phyloP scores from a whole-genome alignment of 2,888 invertebrate genomes.

The Ochropacha duplaris region DNA sequence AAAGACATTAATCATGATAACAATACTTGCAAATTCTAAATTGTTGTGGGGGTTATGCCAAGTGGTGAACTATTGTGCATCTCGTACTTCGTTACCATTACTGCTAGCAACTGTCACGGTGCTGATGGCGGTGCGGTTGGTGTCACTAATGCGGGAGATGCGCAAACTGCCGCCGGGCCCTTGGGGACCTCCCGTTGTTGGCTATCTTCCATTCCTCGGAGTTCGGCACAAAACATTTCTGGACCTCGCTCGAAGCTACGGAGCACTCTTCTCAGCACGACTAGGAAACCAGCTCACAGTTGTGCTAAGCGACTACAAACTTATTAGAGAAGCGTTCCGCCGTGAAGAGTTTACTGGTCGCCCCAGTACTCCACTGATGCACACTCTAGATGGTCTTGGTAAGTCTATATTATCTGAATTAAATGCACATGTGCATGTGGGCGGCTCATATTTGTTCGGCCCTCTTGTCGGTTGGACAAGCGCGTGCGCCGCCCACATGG shows the following conservation, averaged over 20 bases:
- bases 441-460: constrained; percentile 45
- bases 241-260: constrained; percentile 90
- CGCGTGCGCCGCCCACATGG: constrained; percentile 61
- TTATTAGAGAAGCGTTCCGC: constrained; percentile 93
- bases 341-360: constrained; percentile 94
- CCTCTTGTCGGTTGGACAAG: constrained; percentile 43
- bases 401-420: constrained; percentile 67
- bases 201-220: constrained; percentile 92
- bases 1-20: constrained; percentile 58
- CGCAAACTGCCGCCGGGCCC: constrained; percentile 92
- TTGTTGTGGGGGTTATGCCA: constrained; percentile 80
- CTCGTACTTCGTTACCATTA: constrained; percentile 65
- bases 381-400: constrained; percentile 95
- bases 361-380: constrained; percentile 93
- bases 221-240: constrained; percentile 90
- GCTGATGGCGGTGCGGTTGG: constrained; percentile 74
- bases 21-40: constrained; percentile 72
- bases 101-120: constrained; percentile 75
- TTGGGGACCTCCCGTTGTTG: constrained; percentile 92
- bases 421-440: constrained; percentile 52
- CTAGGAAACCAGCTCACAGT: constrained; percentile 93
- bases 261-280: constrained; percentile 90
- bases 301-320: constrained; percentile 92
- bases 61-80: constrained; percentile 71
- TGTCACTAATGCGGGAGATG: constrained; percentile 67